These are phyloP conservation scores for Yponomeuta cagnagella DNA, from an alignment of 2,888 invertebrate genomes.

Conservation along the genomic window DNA sequence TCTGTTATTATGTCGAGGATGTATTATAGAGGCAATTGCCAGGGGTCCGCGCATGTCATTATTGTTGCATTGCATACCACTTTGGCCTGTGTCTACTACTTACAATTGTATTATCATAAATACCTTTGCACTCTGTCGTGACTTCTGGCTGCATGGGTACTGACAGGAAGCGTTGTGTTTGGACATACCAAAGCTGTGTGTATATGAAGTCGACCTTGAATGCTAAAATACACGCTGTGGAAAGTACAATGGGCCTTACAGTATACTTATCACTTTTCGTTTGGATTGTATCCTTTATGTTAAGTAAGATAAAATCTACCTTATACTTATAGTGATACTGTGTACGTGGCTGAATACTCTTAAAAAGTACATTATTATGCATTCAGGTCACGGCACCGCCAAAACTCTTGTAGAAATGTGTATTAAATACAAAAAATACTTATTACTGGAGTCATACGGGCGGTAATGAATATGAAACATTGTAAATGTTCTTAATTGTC, in stretches of 20 bases:
- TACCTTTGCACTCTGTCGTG: not conserved
- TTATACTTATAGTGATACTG: too few relatives aligned
- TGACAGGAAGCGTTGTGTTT: not conserved
- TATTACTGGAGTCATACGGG: not conserved
- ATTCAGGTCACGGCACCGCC: not conserved
- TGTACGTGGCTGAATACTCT: too few relatives aligned
- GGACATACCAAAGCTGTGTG: not conserved
- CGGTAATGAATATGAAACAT: not conserved
- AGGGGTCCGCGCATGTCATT: not conserved
- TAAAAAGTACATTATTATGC: not conserved
- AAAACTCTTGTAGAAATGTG: not conserved
- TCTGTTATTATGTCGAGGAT: not conserved
- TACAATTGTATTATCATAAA: not conserved
- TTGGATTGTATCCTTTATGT: not conserved
- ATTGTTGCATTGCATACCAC: not conserved
- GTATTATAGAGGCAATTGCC: not conserved
- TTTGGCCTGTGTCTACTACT: not conserved
- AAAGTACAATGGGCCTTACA: not conserved
- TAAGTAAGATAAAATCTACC: not conserved
- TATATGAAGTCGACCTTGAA: not conserved
- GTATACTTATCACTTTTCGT: not conserved
- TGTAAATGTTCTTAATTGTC: too few relatives aligned
- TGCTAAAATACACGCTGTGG: not conserved
- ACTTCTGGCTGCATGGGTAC: not conserved
- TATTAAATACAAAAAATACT: not conserved